Percentiles rank a stretch among this genome's conserved stretches.
These are phyloP conservation scores for Ectemnius continuus DNA, from an alignment of 2,888 invertebrate species.

Conservation along the genomic window DNA sequence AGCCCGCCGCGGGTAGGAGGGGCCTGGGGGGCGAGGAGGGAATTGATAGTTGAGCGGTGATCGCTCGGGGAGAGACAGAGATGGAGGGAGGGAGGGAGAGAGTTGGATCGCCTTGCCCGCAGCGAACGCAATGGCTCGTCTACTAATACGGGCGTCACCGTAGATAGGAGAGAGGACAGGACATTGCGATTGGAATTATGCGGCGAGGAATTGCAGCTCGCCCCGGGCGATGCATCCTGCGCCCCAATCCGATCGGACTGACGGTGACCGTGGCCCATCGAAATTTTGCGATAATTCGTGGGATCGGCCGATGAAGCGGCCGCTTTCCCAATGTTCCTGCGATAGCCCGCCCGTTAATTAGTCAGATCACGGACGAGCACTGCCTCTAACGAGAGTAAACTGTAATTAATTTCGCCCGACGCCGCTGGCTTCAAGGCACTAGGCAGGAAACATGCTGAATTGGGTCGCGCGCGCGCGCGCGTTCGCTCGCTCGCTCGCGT, in stretches of 20 bases:
- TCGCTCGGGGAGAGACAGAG: neutral
- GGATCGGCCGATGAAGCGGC: slow-evolving; percentile 28
- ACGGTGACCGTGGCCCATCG: slow-evolving; percentile 33
- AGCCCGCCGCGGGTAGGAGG: no score
- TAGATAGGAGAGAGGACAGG: slow-evolving; percentile 34
- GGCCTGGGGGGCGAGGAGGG: no score
- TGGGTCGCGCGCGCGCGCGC: no score
- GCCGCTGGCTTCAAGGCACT: neutral
- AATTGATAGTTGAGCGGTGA: slow-evolving; percentile 9
- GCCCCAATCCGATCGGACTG: slow-evolving; percentile 23
- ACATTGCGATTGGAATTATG: slow-evolving; percentile 55
- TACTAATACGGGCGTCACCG: no score
- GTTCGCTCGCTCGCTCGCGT: no score
- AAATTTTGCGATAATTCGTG: slow-evolving; percentile 51
- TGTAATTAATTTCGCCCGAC: slow-evolving; percentile 26
- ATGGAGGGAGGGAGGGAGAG: no score
- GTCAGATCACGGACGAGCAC: slow-evolving; percentile 6
- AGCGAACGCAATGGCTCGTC: slow-evolving; percentile 35
- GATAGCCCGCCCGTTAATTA: slow-evolving; percentile 24
- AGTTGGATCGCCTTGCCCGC: slow-evolving; percentile 34
- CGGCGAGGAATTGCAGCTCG: slow-evolving; percentile 51
- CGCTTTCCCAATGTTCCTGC: slow-evolving; percentile 20
- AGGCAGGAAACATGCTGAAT: neutral
- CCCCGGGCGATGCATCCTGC: slow-evolving; percentile 50
- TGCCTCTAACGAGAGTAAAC: slow-evolving; percentile 26